A percentile compares a stretch with the other conserved stretches of the same genome.
These are phyloP conservation scores for Plecotus auritus DNA, from an alignment of 2,113 vertebrate genomes.

Conservation along the genomic window DNA sequence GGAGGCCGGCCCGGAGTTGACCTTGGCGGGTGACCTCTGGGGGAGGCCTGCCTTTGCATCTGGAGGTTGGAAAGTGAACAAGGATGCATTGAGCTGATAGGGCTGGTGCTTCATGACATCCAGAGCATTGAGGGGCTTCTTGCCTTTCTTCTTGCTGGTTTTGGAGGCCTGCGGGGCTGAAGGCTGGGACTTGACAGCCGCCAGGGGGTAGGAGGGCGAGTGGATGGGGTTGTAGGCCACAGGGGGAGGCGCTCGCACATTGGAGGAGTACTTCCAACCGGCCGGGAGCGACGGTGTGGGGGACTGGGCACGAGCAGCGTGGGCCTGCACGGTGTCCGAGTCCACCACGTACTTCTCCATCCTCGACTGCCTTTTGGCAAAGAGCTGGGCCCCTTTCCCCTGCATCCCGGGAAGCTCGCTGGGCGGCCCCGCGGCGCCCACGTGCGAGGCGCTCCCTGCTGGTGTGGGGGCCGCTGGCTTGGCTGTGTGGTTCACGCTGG, in stretches of 20 bases:
- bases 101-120: constrained; percentile 99
- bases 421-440: constrained; percentile 81
- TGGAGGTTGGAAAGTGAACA: constrained; percentile 94
- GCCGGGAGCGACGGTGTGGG: constrained; percentile 91
- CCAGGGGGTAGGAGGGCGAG: constrained; percentile 92
- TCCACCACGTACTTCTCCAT: constrained; percentile 99
- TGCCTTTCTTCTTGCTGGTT: constrained; percentile 83
- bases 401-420: constrained; percentile 90
- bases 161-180: constrained; percentile 75
- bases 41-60: constrained; percentile 81
- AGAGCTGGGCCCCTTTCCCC: constrained; percentile 96
- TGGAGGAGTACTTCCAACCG: constrained; percentile 96
- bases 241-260: constrained; percentile 93
- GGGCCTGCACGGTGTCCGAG: constrained; percentile 93
- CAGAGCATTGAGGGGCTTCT: constrained; percentile 91
- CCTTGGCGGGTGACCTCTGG: constrained; percentile 78
- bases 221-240: constrained; percentile 94
- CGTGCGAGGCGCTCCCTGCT: constrained; percentile 69
- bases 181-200: constrained; percentile 86
- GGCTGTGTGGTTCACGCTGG: constrained; percentile 77
- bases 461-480: constrained; percentile 77
- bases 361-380: constrained; percentile 95
- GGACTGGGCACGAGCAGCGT: constrained; percentile 87
- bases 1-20: constrained; percentile 72
- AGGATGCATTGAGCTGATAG: constrained; percentile 93